phyloP scores from a whole-genome alignment of 2,888 invertebrate genomes.

The Ophraella communa region DNA sequence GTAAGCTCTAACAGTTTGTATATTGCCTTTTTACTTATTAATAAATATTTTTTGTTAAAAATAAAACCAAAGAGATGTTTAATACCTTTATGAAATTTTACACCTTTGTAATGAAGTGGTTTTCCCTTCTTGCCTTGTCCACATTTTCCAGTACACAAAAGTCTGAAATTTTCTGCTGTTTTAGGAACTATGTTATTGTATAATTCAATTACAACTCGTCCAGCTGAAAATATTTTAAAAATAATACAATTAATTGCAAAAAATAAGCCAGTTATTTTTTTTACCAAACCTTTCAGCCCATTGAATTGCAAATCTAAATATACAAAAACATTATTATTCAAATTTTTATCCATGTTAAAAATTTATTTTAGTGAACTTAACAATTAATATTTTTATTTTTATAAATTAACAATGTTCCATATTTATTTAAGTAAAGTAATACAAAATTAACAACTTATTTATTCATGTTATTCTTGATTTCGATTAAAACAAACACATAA shows the following conservation, averaged over 20 bases:
- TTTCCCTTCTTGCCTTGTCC: constrained; percentile 74
- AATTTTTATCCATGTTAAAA: background rate
- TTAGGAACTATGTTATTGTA: constrained; percentile 83
- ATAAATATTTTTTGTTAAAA: no score
- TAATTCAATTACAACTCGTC: constrained; percentile 85
- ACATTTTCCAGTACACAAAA: constrained; percentile 89
- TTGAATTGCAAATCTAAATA: constrained; percentile 75
- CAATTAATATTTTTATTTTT: no score
- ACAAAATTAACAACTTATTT: no score
- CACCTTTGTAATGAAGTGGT: constrained; percentile 84
- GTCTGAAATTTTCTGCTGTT: constrained; percentile 91
- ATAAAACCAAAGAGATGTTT: background rate
- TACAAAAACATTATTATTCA: constrained; percentile 55
- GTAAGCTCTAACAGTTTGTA: no score
- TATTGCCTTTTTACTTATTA: no score
- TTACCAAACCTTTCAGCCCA: constrained; percentile 67
- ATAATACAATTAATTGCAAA: no score
- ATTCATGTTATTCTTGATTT: no score
- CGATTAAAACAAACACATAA: no score
- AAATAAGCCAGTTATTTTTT: no score
- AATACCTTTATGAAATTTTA: constrained; percentile 78
- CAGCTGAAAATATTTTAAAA: constrained; percentile 68
- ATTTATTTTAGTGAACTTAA: background rate
- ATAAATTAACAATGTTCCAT: no score
- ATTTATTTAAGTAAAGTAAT: no score